Evolutionary conservation across 2,113 vertebrate genomes (phyloP).

Genomic region (Hyla sarda): DNA sequence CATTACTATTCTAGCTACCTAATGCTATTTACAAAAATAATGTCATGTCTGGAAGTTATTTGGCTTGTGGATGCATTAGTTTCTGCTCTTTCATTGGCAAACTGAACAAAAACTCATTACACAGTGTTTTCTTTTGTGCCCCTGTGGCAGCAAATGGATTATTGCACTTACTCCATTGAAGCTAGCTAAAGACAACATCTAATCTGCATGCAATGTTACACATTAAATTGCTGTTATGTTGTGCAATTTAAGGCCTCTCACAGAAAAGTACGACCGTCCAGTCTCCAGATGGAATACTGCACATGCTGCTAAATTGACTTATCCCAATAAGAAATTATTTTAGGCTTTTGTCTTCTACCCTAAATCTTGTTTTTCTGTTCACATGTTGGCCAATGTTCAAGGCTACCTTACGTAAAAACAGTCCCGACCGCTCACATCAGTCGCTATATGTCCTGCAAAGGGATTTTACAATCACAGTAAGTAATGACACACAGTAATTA

Average conservation of each 20-base stretch:
- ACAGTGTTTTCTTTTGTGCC: slow-evolving; percentile 32
- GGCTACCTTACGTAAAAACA: background rate
- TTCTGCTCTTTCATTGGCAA: slow-evolving; percentile 17
- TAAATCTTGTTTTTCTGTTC: background rate
- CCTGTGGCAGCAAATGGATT: slow-evolving; percentile 51
- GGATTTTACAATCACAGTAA: background rate
- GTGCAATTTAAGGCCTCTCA: background rate
- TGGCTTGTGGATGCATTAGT: background rate
- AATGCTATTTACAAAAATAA: slow-evolving; percentile 8
- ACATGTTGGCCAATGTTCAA: background rate
- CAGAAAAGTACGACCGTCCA: background rate
- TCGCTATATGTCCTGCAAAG: background rate
- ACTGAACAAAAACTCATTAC: slow-evolving; percentile 39
- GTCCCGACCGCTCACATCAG: background rate
- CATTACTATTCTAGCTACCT: slow-evolving; percentile 4
- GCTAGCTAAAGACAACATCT: slow-evolving; percentile 44
- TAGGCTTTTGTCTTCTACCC: background rate
- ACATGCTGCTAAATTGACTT: background rate
- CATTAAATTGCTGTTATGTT: slow-evolving; percentile 34
- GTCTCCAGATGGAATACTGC: background rate
- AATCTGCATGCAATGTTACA: slow-evolving; percentile 38
- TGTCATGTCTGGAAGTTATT: background rate
- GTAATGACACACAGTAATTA: background rate
- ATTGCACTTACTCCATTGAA: slow-evolving; percentile 34
- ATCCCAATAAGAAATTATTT: too few species aligned